phyloP scores from a whole-genome alignment of 2,888 invertebrate species.

The Drosophila monieri region DNA sequence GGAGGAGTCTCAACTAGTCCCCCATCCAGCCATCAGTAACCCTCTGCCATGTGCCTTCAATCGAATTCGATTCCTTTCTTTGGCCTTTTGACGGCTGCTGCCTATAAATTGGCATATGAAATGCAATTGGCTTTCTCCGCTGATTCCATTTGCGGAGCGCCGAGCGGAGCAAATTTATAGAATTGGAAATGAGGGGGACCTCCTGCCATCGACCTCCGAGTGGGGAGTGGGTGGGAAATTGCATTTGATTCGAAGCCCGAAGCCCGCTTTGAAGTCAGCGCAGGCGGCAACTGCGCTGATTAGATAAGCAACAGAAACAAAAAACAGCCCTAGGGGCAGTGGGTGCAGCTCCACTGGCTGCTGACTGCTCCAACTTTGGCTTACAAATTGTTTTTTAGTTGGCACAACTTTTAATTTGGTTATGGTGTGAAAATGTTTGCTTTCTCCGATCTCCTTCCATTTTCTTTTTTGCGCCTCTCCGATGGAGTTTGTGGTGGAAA shows the following conservation, averaged over 20 bases:
- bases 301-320: conserved; percentile 61
- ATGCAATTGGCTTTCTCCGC: conserved; percentile 58
- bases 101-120: conserved; percentile 60
- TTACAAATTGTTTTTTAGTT: conserved; percentile 78
- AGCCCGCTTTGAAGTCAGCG: conserved; percentile 54
- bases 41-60: conserved; percentile 1
- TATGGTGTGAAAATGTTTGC: conserved; percentile 75
- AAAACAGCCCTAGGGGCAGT: conserved; percentile 31
- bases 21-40: no score
- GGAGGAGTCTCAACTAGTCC: no score
- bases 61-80: conserved; percentile 15
- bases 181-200: conserved; percentile 5
- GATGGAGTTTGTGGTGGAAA: conserved; percentile 66
- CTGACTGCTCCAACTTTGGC: conserved; percentile 62
- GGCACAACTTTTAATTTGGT: conserved; percentile 74
- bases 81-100: conserved; percentile 22
- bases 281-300: conserved; percentile 62
- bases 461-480: background rate
- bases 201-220: no score
- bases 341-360: background rate
- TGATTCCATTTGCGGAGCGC: conserved; percentile 60
- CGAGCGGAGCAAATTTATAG: conserved; percentile 10
- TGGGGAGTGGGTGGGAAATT: conserved; percentile 39
- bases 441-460: conserved; percentile 20
- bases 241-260: conserved; percentile 38